Evolutionary conservation across 2,797 vertebrate genomes (phyloP), one percentile per base, ranked within the genome.

Genomic region (Heliangelus exortis): DNA sequence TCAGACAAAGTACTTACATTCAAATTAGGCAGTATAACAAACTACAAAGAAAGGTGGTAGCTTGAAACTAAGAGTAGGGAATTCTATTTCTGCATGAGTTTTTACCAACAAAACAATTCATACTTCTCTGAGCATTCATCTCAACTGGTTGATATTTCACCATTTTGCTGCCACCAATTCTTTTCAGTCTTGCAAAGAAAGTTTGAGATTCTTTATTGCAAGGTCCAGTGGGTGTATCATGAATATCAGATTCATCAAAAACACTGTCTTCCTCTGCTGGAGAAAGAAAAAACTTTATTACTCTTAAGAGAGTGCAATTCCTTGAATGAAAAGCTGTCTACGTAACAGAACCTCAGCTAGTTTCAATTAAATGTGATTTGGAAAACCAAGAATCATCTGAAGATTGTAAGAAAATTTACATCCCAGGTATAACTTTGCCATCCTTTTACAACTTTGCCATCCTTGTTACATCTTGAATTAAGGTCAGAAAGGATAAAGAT

Each of bases 121-220:
- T 99, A 99, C 99, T 99, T 98, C 98, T 99, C 98, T 99, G 99
- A 95, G 99, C 98, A 96, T 98, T 99, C 97, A 99, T 98, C 97
- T 99, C 99, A 92, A 99, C 99, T 55, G 99, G 99, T 97, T 99
- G 99, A 97, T 99, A 99, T 98, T 99, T 99, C 96, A 99, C 99
- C 95, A 99, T 99, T 98, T 99, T 99, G 98, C 98, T 99, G 96
- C 99, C 99, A 75, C 99, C 99, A 79, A 99, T 99, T 97, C 99
- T 99, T 98, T 99, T 99, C 96, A 99, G 98, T 68, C 99, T 99
- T 93, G 99, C 99, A 97, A 99, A 99, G 98, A 99, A 99, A 90
- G 99, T 99, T 98, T 99, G 99, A 83, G 99, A 99, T 97, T 99
- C 99, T 97, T 99, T 99, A 97, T 98, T 99, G 93, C 98, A 98